Percentiles rank a stretch among this genome's conserved stretches.
Conservation (phyloP, 2,113 vertebrate species). For the Panthera uncia region DNA sequence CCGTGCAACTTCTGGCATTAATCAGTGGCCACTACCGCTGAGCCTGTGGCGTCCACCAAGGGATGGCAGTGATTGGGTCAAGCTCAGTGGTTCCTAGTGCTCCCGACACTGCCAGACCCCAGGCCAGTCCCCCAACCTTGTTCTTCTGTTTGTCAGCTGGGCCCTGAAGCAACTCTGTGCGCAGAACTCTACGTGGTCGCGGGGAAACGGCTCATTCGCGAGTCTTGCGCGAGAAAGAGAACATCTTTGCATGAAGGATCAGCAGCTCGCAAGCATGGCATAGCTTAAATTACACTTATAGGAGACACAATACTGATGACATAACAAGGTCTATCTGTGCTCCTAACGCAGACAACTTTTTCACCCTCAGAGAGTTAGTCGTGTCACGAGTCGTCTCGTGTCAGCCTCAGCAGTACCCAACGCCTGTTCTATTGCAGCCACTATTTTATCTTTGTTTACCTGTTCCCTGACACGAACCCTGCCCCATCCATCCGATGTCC, state of each 20-base stretch:
- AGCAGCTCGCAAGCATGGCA: background rate
- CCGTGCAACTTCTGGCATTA: background rate
- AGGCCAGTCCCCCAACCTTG: background rate
- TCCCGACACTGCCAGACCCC: fast-evolving
- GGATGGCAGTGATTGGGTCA: background rate
- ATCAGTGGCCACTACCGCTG: background rate
- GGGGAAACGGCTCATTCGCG: background rate
- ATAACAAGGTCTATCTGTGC: background rate
- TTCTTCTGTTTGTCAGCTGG: background rate
- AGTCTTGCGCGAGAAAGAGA: background rate
- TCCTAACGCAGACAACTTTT: background rate
- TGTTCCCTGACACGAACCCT: background rate
- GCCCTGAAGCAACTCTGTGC: background rate
- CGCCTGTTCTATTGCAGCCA: background rate
- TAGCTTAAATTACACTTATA: background rate
- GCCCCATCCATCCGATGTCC: too few relatives aligned
- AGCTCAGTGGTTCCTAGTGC: background rate
- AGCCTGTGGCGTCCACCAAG: background rate
- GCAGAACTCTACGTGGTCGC: background rate
- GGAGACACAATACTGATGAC: background rate
- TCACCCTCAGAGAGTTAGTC: background rate
- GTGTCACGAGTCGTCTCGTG: too few relatives aligned
- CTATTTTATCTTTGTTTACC: background rate
- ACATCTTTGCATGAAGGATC: background rate
- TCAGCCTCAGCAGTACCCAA: background rate